Base-by-base conservation (phyloP, 2,888 invertebrate genomes). In the Biston betularia region DNA sequence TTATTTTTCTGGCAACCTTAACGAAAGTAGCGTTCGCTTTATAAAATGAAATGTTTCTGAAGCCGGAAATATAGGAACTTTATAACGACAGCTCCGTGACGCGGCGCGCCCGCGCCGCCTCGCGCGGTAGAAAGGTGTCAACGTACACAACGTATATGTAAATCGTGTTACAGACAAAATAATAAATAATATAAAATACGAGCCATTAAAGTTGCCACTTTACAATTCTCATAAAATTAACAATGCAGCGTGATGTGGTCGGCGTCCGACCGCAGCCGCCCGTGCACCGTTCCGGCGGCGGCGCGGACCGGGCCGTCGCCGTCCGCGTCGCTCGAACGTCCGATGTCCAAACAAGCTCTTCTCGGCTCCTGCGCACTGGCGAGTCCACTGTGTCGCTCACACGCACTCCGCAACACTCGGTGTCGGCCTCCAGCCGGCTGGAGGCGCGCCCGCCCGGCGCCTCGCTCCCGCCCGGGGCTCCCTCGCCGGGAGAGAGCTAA, bases 1-100 rank as follows among this genome's bases (percentile, higher is more conserved):
- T 15, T 10, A 33, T 59, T 50, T n/a, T 56, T 10, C 38, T 38
- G 65, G 61, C 61, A 65, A 65, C 65, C 52, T 33, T 61, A 65
- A 55, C 35, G 45, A 49, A 33, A 54, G 7, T 38, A 57, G 12
- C 15, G n/a, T 33, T 33, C 4, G 8, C 44, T 45, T 33, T 55
- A 34, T 1, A 54, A 6, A 38, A 38, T 8, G 34, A n/a, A 34
- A 7, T 7, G 24, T 24, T 24, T 24, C 24, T n/a, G 6, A 52
- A 35, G 14, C 35, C 12, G 49, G 34, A 34, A 53, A 14, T 6
- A 33, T 33, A 44, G 42, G n/a, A 42, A 54, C 42, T 42, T 24
- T 38, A 24, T 38, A 46, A 57, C 35, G n/a, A 38, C 4, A 48
- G n/a, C 7, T 46, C 34, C 12, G 15, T 11, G 12, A 15, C 8